phyloP scores from a whole-genome alignment of 2,113 vertebrate species.

The Zingel zingel region DNA sequence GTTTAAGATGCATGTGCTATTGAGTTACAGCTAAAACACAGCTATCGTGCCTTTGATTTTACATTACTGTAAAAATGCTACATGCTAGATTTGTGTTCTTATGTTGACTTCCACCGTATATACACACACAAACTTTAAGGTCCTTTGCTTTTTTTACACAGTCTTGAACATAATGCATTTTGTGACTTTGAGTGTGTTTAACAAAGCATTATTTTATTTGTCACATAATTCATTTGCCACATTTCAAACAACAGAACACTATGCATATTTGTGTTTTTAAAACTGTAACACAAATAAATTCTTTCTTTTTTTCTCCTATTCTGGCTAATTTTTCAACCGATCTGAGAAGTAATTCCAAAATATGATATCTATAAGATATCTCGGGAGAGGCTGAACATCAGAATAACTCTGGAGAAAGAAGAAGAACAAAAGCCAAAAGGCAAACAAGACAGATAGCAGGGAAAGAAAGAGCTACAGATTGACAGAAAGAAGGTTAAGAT shows the following conservation, averaged over 20 bases:
- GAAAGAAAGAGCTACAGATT: constrained; percentile 24
- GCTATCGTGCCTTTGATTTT: constrained; percentile 76
- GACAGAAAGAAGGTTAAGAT: constrained; percentile 45
- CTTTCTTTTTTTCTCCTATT: constrained; percentile 57
- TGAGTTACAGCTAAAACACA: constrained; percentile 74
- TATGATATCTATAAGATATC: background rate
- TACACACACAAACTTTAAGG: constrained; percentile 51
- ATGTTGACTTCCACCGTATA: constrained; percentile 39
- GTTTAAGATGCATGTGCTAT: constrained; percentile 78
- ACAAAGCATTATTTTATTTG: constrained; percentile 65
- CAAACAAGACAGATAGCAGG: constrained; percentile 5
- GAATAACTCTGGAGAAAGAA: background rate
- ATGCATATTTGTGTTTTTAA: constrained; percentile 80
- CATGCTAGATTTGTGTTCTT: constrained; percentile 56
- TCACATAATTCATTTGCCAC: constrained; percentile 60
- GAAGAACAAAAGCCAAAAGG: background rate
- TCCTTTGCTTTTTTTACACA: constrained; percentile 63
- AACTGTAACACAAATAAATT: constrained; percentile 81
- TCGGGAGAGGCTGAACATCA: background rate
- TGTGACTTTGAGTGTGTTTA: constrained; percentile 72
- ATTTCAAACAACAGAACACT: constrained; percentile 62
- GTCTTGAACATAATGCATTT: constrained; percentile 62
- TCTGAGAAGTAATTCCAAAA: background rate
- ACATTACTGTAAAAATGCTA: constrained; percentile 44
- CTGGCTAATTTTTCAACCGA: constrained; percentile 30